A percentile compares a stretch with the other conserved stretches of the same genome.
phyloP scores from a whole-genome alignment of 2,888 invertebrate species.

The Azorinus chamasolen region DNA sequence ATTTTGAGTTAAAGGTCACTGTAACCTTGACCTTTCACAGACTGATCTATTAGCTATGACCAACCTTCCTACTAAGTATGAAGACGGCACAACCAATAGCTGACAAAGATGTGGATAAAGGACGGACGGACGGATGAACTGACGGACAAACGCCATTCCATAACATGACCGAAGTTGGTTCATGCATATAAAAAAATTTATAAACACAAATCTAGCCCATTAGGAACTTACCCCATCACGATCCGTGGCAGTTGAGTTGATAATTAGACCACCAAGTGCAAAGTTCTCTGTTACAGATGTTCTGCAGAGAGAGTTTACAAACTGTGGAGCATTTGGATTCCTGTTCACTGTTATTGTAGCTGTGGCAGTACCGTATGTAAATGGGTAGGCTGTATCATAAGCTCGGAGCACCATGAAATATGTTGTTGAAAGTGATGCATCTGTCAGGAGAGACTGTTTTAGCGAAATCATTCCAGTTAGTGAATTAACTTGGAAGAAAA shows the following conservation, averaged over 20 bases:
- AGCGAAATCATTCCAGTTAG: constrained; percentile 66
- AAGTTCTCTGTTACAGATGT: constrained; percentile 69
- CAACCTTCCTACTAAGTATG: too few relatives aligned
- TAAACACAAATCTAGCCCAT: too few relatives aligned
- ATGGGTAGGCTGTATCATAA: constrained; percentile 78
- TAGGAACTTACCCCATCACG: constrained; percentile 76
- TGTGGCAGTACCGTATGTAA: constrained; percentile 68
- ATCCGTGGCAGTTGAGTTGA: constrained; percentile 77
- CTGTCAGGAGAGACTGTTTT: constrained; percentile 56
- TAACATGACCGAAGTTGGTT: too few relatives aligned
- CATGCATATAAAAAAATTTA: too few relatives aligned
- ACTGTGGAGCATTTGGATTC: constrained; percentile 78
- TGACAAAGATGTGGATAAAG: too few relatives aligned
- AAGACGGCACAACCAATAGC: too few relatives aligned
- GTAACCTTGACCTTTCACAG: too few relatives aligned
- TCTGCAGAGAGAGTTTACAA: constrained; percentile 59
- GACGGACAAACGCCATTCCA: too few relatives aligned
- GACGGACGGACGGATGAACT: too few relatives aligned
- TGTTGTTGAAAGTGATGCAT: constrained; percentile 60
- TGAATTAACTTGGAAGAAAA: constrained; percentile 75
- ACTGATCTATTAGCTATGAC: too few relatives aligned
- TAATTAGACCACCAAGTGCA: constrained; percentile 68
- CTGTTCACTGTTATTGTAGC: constrained; percentile 79
- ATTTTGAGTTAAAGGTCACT: too few relatives aligned
- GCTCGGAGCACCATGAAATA: constrained; percentile 73